Evolutionary conservation across 2,113 vertebrate species (phyloP).

Genomic region (Mionectes macconnelli): DNA sequence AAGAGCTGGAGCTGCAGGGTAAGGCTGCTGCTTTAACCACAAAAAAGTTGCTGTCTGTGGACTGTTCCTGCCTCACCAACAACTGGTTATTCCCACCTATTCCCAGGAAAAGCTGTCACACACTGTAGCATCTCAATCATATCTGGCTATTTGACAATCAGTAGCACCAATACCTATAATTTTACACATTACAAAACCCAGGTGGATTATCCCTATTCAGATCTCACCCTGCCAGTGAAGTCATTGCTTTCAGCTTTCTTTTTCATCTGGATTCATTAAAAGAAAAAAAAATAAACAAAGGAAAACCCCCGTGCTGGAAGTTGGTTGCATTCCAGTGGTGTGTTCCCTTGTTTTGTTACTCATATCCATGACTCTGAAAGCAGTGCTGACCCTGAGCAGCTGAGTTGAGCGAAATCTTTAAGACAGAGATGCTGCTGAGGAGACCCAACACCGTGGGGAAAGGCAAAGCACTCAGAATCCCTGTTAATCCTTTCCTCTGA

Average conservation of each 20-base stretch:
- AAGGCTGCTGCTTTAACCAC: not conserved
- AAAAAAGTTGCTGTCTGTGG: not conserved
- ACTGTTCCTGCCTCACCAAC: not conserved
- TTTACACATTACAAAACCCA: not conserved
- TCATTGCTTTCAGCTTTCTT: not conserved
- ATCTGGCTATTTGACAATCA: not conserved
- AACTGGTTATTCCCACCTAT: no score
- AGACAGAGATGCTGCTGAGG: not conserved
- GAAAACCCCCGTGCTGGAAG: not conserved
- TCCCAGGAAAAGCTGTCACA: not conserved
- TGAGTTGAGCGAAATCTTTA: not conserved
- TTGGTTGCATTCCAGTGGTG: not conserved
- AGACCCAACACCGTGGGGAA: not conserved
- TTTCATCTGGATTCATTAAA: not conserved
- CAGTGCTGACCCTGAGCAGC: not conserved
- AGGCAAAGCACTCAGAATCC: not conserved
- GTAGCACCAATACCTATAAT: not conserved
- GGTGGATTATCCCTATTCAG: not conserved
- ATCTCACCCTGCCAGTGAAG: not conserved
- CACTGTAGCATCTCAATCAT: not conserved
- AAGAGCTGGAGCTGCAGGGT: no score
- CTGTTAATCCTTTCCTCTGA: constrained; percentile 18
- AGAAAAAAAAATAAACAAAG: not conserved
- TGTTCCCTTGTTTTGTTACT: not conserved
- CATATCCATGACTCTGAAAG: not conserved